phyloP scores from a whole-genome alignment of 2,113 vertebrate species.

The Riparia riparia region DNA sequence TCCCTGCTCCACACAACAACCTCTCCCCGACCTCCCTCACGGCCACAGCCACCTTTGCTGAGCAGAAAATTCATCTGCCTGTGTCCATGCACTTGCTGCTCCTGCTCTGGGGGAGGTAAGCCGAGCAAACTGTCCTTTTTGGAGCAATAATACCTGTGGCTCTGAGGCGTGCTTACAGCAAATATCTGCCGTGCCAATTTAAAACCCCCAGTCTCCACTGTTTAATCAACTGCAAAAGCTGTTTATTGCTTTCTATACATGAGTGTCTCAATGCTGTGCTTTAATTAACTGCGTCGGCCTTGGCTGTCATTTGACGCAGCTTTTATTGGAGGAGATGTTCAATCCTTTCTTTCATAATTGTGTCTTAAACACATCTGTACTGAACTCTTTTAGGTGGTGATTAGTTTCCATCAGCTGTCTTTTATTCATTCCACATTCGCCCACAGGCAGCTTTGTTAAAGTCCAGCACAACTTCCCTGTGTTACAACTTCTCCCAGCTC shows the following conservation, averaged over 20 bases:
- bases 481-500: fast-evolving
- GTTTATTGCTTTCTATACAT: slow-evolving; percentile 34
- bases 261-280: not conserved
- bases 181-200: not conserved
- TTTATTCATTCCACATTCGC: not conserved
- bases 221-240: slow-evolving; percentile 49
- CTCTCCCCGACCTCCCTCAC: fast-evolving
- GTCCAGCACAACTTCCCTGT: not conserved
- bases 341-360: slow-evolving; percentile 11
- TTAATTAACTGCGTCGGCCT: slow-evolving; percentile 20
- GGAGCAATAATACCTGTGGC: not conserved
- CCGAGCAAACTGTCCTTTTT: not conserved
- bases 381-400: not conserved
- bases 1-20: not conserved
- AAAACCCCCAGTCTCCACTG: not conserved
- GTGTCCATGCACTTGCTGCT: fast-evolving
- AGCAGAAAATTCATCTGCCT: not conserved
- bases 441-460: not conserved
- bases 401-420: not conserved
- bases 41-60: not conserved
- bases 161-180: not conserved
- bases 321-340: slow-evolving; percentile 32
- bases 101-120: not conserved
- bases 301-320: not conserved
- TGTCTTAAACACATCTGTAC: not conserved